Conservation (phyloP, 2,797 vertebrate species). For the Sebastes kiyomatsui region DNA sequence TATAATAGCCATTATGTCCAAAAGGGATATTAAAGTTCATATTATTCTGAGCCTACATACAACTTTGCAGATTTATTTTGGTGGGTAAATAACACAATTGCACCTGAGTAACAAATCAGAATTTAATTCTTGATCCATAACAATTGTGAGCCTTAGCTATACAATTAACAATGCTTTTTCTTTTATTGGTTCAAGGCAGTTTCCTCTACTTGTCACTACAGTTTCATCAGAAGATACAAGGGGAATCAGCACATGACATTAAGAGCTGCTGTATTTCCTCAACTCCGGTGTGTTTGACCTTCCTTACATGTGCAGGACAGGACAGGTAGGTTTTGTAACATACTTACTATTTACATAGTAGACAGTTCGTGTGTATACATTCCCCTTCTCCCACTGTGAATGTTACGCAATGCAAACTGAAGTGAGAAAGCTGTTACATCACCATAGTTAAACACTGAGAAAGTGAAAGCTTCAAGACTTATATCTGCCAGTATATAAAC, state of each 20-base stretch:
- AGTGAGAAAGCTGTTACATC: not conserved
- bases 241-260: not conserved
- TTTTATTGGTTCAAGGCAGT: not conserved
- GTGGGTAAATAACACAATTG: not conserved
- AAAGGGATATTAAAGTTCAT: not conserved
- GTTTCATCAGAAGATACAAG: not conserved
- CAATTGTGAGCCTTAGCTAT: not conserved
- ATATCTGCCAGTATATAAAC: not conserved
- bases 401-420: not conserved
- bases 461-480: not conserved
- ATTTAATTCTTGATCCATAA: not conserved
- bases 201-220: not conserved
- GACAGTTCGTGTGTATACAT: not conserved
- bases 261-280: not conserved
- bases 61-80: not conserved
- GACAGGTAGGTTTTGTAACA: not conserved
- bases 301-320: not conserved
- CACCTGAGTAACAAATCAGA: not conserved
- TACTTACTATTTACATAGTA: constrained; percentile 6
- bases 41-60: not conserved
- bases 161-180: not conserved
- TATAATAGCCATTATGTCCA: not conserved
- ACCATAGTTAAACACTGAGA: not conserved
- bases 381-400: not conserved
- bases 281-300: not conserved